Evolutionary conservation across 2,113 vertebrate species (phyloP).

Genomic region (Brienomyrus brachyistius): DNA sequence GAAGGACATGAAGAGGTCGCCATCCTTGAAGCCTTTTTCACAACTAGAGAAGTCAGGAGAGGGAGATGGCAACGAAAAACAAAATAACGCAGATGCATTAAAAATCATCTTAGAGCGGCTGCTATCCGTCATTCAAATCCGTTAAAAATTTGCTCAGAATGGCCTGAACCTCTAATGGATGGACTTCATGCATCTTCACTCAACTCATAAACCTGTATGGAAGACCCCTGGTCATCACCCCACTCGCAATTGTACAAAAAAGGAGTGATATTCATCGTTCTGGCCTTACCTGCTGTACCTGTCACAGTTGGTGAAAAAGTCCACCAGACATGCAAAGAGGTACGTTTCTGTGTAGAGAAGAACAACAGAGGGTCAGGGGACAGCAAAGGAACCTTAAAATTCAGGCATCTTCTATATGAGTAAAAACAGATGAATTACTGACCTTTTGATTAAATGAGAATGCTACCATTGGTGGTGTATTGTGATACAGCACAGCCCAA

Average conservation of each 20-base stretch:
- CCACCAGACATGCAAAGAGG: conserved; percentile 90
- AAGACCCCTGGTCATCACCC: neutral
- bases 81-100: neutral
- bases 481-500: neutral
- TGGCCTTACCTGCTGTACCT: conserved; percentile 82
- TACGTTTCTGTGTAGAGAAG: conserved; percentile 73
- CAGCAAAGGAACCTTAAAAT: neutral
- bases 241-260: neutral
- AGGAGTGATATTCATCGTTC: neutral
- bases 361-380: neutral
- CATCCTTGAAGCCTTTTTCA: conserved; percentile 94
- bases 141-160: neutral
- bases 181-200: neutral
- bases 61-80: neutral
- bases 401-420: neutral
- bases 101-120: neutral
- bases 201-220: neutral
- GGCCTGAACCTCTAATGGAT: neutral
- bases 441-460: neutral
- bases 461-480: neutral
- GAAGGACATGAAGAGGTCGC: conserved; percentile 99
- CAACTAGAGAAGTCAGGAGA: conserved; percentile 63
- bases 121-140: neutral
- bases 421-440: neutral
- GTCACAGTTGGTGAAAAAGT: conserved; percentile 97